Base-by-base conservation (phyloP, 1,140 invertebrate species). In the Meteorus sp. region DNA sequence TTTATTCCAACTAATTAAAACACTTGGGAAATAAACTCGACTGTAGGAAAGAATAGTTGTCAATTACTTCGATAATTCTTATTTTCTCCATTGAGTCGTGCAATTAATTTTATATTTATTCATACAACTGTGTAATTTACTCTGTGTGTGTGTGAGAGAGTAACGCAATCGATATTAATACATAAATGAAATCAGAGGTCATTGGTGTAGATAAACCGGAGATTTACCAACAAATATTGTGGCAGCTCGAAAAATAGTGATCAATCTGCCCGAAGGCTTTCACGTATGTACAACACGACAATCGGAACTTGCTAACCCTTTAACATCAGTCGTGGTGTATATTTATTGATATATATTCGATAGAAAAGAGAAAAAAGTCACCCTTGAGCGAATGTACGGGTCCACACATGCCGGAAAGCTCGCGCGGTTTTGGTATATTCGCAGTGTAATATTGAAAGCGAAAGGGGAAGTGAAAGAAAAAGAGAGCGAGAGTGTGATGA, bases 351-450 rank as follows among this genome's bases (percentile, higher is more conserved):
- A 3, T 15, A 7, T 39, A 39, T 39, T 39, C 35, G 35, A n/a
- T 51, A 19, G 22, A 17, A 33, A 17, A 31, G 29, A 25, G 27
- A n/a, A 35, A 52, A 51, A 52, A 20, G 20, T 11, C 43, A 19
- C 27, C 50, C 50, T 52, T 19, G 27, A 31, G 50, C 50, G 17
- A 8, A 7, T 52, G 27, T 22, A 52, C 50, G 50, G 35, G 50
- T 31, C n/a, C n/a, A n/a, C n/a, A n/a, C n/a, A 48, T 29, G 15
- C 15, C 50, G 50, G 50, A 52, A 39, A 31, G 31, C 50, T 52
- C 25, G 25, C 20, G 50, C 33, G 50, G 50, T 52, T 52, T 52
- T 52, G n/a, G n/a, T n/a, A n/a, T n/a, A n/a, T n/a, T n/a, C n/a
- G n/a, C n/a, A n/a, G n/a, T n/a, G n/a, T n/a, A n/a, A n/a, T n/a